Evolutionary conservation across 2,797 vertebrate genomes (phyloP), one percentile per base, ranked within the genome.

Genomic region (Diplodus sargus): DNA sequence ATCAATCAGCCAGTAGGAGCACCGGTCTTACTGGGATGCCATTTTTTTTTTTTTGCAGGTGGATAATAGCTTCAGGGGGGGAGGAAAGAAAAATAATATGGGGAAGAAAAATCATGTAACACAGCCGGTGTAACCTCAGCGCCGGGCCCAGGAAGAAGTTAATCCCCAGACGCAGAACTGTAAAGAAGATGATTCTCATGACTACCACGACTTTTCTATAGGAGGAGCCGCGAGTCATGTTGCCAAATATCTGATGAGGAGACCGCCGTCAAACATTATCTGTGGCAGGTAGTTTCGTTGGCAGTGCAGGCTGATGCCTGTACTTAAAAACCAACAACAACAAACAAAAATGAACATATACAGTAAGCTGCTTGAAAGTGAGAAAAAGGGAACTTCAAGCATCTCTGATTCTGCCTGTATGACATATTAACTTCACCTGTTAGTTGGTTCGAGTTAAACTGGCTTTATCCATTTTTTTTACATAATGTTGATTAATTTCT

Each of bases 141-240:
- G 13, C 16, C 4, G 62, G 73, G 70, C 78, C 66, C 30, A 34
- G 6, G 30, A 7, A 34, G 30, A 48, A 82, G 68, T 73, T 85
- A 84, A 89, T 87, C 79, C 74, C 54, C 75, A 81, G 69, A 80
- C 65, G 79, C 74, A 75, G 70, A 64, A 75, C 59, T 82, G 63
- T 58, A 71, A 61, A 79, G 45, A 72, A 65, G 65, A 65, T 59
- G 49, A 78, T 74, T 79, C 56, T 79, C 42, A 1, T n/a, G 69
- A 72, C 56, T 22, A 45, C 60, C 70, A 15, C 22, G 23, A 30
- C 13, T 28, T 28, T 60, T 68, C 42, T 83, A 22, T 57, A 67
- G 49, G 64, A 79, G 78, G 42, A 64, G 39, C 85, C 74, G 74
- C 56, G 28, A 60, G 70, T 74, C 78, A 72, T 64, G 47, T 42